These are phyloP conservation scores for Sylvietta virens DNA, from an alignment of 2,113 vertebrate genomes.

Conservation along the genomic window DNA sequence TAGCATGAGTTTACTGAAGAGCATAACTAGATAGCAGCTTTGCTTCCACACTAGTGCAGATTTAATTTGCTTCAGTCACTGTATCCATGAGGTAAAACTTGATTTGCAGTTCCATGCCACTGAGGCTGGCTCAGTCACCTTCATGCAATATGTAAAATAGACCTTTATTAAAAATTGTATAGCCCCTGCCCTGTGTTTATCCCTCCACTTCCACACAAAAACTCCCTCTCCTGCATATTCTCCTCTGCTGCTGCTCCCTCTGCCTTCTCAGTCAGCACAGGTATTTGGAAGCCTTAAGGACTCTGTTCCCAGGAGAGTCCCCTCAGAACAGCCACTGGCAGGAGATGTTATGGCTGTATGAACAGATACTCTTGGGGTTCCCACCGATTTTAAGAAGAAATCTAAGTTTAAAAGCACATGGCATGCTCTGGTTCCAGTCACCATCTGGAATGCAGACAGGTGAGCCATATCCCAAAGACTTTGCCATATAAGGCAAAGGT, in stretches of 20 bases:
- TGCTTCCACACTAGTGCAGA: background rate
- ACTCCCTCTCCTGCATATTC: background rate
- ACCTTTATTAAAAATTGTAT: background rate
- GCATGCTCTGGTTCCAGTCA: background rate
- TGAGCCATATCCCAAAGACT: background rate
- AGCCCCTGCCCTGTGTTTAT: background rate
- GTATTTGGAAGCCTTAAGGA: background rate
- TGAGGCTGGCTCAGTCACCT: background rate
- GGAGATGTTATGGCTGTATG: background rate
- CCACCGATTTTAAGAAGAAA: background rate
- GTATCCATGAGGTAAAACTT: background rate
- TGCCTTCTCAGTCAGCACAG: background rate
- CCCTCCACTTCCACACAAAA: background rate
- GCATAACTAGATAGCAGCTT: background rate
- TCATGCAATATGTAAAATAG: background rate
- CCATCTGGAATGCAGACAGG: background rate
- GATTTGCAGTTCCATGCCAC: background rate
- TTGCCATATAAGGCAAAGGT: too few relatives aligned
- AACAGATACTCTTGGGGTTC: background rate
- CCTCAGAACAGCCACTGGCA: background rate
- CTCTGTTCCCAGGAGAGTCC: background rate
- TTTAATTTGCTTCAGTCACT: background rate
- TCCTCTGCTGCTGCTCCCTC: background rate
- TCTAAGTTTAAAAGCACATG: background rate
- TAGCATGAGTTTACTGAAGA: background rate